phyloP scores from a whole-genome alignment of 2,113 vertebrate genomes.

The Corynorhinus townsendii region DNA sequence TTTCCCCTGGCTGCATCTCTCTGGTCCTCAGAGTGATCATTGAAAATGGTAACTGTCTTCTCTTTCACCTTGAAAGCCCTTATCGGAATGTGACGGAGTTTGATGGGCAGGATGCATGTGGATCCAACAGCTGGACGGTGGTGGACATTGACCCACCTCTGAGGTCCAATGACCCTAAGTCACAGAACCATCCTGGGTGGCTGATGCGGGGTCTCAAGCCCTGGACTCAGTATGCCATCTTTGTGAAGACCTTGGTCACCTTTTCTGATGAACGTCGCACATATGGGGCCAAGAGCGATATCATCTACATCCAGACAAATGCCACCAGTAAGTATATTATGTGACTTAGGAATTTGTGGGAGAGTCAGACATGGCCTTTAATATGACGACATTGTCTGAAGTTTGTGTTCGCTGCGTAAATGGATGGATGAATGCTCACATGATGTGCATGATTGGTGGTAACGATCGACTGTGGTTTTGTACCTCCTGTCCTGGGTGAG shows the following conservation, averaged over 20 bases:
- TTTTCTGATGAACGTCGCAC: constrained; percentile 92
- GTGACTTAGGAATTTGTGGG: rapidly evolving
- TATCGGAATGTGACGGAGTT: constrained; percentile 96
- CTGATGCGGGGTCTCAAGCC: constrained; percentile 91
- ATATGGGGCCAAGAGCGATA: constrained; percentile 95
- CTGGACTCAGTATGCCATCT: constrained; percentile 97
- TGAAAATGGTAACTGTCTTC: not conserved
- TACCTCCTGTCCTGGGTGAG: rapidly evolving
- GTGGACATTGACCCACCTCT: constrained; percentile 92
- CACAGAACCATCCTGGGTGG: constrained; percentile 82
- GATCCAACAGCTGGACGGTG: constrained; percentile 97
- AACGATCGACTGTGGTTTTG: rapidly evolving
- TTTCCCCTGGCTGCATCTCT: not conserved
- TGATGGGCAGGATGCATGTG: constrained; percentile 96
- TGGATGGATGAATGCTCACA: not conserved
- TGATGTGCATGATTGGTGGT: not conserved
- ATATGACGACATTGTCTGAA: rapidly evolving
- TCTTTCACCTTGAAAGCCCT: constrained; percentile 78
- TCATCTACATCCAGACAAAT: constrained; percentile 94
- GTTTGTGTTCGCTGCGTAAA: not conserved
- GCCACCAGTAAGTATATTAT: constrained; percentile 88
- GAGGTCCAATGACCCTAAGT: constrained; percentile 83
- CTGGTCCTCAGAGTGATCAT: rapidly evolving
- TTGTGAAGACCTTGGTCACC: constrained; percentile 95
- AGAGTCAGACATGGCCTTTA: rapidly evolving